Evolutionary conservation across 2,797 vertebrate species (phyloP).

Genomic region (Pipistrellus pygmaeus): DNA sequence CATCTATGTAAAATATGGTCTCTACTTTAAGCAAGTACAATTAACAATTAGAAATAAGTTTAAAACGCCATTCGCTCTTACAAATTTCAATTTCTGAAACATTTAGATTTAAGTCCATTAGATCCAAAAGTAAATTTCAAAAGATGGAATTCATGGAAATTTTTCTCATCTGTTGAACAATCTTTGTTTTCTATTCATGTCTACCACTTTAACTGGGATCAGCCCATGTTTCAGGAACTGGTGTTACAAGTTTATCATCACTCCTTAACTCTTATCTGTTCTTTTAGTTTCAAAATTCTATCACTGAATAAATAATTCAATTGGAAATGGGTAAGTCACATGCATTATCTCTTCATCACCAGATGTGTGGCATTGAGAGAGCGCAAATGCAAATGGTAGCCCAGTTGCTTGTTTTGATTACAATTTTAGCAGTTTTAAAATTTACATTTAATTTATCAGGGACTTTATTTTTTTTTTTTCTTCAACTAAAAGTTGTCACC

Average conservation of each 20-base stretch:
- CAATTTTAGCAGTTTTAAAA: background rate
- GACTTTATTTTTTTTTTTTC: background rate
- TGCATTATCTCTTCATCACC: background rate
- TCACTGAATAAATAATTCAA: background rate
- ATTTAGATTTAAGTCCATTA: slow-evolving; percentile 17
- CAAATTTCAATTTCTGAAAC: background rate
- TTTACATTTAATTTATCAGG: background rate
- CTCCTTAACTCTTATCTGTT: background rate
- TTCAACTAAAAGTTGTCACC: slow-evolving; percentile 12
- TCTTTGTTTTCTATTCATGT: background rate
- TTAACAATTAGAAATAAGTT: slow-evolving; percentile 11
- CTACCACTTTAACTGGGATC: background rate
- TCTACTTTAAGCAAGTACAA: slow-evolving; percentile 38
- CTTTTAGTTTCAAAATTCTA: background rate
- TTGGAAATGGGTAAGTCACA: background rate
- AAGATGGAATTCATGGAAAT: background rate
- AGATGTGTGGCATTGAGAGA: background rate
- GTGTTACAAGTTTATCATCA: background rate
- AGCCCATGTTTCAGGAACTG: background rate
- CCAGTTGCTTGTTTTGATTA: too few relatives aligned
- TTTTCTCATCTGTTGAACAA: background rate
- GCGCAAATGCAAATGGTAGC: background rate
- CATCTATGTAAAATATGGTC: background rate
- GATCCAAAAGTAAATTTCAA: slow-evolving; percentile 43
- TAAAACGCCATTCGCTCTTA: background rate